Conservation (phyloP, 2,113 vertebrate species). For the Lophura nycthemera region DNA sequence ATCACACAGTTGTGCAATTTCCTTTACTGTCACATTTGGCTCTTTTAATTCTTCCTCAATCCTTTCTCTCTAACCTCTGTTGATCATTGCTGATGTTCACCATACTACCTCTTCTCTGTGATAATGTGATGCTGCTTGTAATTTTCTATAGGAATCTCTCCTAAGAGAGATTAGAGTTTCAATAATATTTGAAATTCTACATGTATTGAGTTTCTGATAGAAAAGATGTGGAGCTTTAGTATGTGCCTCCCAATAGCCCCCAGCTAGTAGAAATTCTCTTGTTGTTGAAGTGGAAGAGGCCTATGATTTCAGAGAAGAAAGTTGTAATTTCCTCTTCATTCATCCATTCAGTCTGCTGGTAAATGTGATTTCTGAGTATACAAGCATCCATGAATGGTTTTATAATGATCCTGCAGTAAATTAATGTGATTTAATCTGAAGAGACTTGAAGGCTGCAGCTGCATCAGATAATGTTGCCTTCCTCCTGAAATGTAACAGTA, state of each 20-base stretch:
- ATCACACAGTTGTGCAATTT: background rate
- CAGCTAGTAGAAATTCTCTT: slow-evolving; percentile 47
- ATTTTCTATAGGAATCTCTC: slow-evolving; percentile 19
- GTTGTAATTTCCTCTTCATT: slow-evolving; percentile 71
- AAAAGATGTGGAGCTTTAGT: background rate
- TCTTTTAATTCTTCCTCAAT: background rate
- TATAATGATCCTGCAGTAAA: slow-evolving; percentile 67
- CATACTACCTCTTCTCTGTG: background rate
- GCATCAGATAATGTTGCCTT: slow-evolving; percentile 13
- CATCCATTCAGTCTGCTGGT: slow-evolving; percentile 56
- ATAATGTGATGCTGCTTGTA: background rate
- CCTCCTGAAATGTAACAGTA: background rate
- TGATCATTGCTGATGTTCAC: background rate
- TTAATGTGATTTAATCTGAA: slow-evolving; percentile 70
- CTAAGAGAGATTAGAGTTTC: background rate
- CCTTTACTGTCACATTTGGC: background rate
- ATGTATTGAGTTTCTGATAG: background rate
- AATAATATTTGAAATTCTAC: slow-evolving; percentile 13
- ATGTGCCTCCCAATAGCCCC: background rate
- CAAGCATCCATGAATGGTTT: slow-evolving; percentile 65
- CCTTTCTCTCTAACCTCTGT: background rate
- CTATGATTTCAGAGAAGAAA: slow-evolving; percentile 71
- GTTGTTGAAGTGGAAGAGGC: slow-evolving; percentile 48
- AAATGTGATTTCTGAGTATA: slow-evolving; percentile 71
- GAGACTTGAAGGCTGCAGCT: slow-evolving; percentile 66